Percentiles rank a stretch among this genome's conserved stretches.
Evolutionary conservation across 2,113 vertebrate species (phyloP).

Genomic region (Brachirus orientalis): DNA sequence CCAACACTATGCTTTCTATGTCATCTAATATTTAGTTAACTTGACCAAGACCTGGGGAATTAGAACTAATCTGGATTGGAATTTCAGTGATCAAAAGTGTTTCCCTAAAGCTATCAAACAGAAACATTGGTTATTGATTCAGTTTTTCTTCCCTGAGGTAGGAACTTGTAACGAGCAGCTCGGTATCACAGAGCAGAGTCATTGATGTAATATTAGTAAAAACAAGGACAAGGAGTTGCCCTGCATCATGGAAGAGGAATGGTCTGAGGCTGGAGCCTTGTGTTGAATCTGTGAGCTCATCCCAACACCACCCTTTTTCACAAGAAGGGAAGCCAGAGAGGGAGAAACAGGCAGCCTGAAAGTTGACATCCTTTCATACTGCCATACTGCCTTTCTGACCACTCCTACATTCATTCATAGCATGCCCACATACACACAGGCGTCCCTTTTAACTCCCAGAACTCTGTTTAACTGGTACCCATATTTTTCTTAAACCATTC

Average conservation of each 20-base stretch:
- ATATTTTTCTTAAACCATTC: too few relatives aligned
- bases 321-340: conserved; percentile 39
- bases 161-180: conserved; percentile 42
- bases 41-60: too few relatives aligned
- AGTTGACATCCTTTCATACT: conserved; percentile 42
- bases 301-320: conserved; percentile 65
- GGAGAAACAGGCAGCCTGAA: conserved; percentile 24
- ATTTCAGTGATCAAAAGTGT: neutral
- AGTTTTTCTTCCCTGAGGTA: conserved; percentile 12
- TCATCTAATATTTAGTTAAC: neutral
- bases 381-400: conserved; percentile 44
- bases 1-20: too few relatives aligned
- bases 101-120: neutral
- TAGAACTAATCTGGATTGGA: neutral
- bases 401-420: conserved; percentile 1
- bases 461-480: too few relatives aligned
- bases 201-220: neutral
- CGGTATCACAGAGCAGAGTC: conserved; percentile 12
- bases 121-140: neutral
- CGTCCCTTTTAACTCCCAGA: neutral
- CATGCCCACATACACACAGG: conserved; percentile 3
- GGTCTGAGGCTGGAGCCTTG: conserved; percentile 52
- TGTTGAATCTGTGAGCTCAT: conserved; percentile 78
- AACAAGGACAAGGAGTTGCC: conserved; percentile 4
- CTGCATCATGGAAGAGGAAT: conserved; percentile 49